A percentile compares a stretch with the other conserved stretches of the same genome.
Conservation (phyloP, 2,888 invertebrate genomes). For the Tiliacea aurago region DNA sequence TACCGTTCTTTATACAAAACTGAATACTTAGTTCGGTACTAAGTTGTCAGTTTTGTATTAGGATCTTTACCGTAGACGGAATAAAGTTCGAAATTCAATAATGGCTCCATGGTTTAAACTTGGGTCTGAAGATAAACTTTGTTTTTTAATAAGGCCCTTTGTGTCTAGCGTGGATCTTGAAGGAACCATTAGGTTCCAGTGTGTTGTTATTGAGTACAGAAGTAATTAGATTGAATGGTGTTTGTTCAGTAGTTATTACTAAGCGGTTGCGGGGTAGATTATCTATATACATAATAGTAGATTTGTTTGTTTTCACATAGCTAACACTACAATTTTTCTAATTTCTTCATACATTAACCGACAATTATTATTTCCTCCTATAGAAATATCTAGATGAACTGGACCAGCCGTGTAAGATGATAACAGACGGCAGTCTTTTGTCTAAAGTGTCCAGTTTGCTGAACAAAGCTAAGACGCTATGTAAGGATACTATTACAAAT, state of each 20-base stretch:
- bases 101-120: no score
- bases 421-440: constrained; percentile 80
- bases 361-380: constrained; percentile 25
- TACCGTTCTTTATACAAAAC: no score
- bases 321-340: constrained; percentile 37
- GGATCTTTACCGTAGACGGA: no score
- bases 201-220: constrained; percentile 31
- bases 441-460: constrained; percentile 85
- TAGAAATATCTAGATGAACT: constrained; percentile 86
- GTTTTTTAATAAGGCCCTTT: no score
- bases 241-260: constrained; percentile 31
- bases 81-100: no score
- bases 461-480: constrained; percentile 91
- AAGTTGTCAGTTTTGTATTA: no score
- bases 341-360: constrained; percentile 1
- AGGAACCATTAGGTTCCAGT: not conserved
- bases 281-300: constrained; percentile 30
- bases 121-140: no score
- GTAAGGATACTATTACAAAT: constrained; percentile 91
- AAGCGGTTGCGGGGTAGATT: constrained; percentile 55
- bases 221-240: constrained; percentile 21
- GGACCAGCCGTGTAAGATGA: constrained; percentile 74
- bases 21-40: no score
- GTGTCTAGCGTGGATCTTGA: no score
- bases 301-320: constrained; percentile 47